These are phyloP conservation scores for Thera britannica DNA, from an alignment of 2,888 invertebrate species.

Conservation along the genomic window DNA sequence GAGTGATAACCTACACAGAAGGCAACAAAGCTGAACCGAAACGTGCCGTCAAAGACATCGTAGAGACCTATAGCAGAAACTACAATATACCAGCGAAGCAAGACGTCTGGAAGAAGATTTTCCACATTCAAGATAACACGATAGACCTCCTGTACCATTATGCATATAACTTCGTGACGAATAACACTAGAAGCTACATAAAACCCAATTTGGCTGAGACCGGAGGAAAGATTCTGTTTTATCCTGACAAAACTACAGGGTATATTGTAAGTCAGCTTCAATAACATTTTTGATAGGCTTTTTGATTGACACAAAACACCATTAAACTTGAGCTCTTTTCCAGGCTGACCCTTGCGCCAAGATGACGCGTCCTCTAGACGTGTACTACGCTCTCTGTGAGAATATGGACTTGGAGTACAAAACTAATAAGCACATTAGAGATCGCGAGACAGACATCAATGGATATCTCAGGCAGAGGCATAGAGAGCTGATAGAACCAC, in stretches of 20 bases:
- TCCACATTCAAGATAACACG: constrained; percentile 85
- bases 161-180: constrained; percentile 85
- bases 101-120: constrained; percentile 88
- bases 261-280: constrained; percentile 84
- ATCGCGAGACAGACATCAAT: constrained; percentile 71
- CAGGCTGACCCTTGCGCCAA: constrained; percentile 87
- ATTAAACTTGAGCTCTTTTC: background rate
- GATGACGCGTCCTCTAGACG: constrained; percentile 85
- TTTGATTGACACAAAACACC: background rate
- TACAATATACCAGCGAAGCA: constrained; percentile 79
- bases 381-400: constrained; percentile 86
- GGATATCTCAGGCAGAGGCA: constrained; percentile 70
- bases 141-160: constrained; percentile 88
- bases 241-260: constrained; percentile 86
- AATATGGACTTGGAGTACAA: constrained; percentile 87
- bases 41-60: constrained; percentile 72
- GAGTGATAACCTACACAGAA: constrained; percentile 65
- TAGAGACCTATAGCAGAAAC: constrained; percentile 87
- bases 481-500: constrained; percentile 75
- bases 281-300: background rate
- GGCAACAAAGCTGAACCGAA: constrained; percentile 66
- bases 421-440: constrained; percentile 81
- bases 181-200: constrained; percentile 86
- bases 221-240: constrained; percentile 87
- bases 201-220: constrained; percentile 90